Base-by-base conservation (phyloP, 2,113 vertebrate genomes). In the Periophthalmus modestus region DNA sequence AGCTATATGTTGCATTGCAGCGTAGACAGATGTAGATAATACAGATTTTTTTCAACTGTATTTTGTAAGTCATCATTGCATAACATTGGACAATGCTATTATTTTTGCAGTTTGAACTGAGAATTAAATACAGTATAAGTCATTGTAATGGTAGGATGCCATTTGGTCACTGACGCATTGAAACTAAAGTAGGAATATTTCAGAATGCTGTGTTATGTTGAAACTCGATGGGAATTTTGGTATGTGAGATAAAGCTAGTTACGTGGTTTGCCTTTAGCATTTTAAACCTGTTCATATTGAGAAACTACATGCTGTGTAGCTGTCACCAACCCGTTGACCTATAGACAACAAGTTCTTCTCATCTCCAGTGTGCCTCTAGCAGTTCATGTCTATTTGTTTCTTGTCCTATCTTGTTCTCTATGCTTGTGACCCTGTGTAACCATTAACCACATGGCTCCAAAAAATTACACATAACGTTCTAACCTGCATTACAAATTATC, bases 281-380 rank as follows among this genome's bases (percentile, higher is more conserved):
- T 52, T 54, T 21, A 14, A 58, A 69, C 33, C 18, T 61, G 3
- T 7, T 18, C 33, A 21, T 28, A 19, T 39, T 23, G 16, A 52
- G 54, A 75, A 63, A 55, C 2, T 4, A 18, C 69, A 47, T 43
- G 0, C 36, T 63, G n/a, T 61, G 39, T 58, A 73, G 68, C 48
- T 71, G 67, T 24, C 34, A 39, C 14, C 70, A 83, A 84, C 80
- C 75, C 59, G 0, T 36, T 73, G 57, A 80, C 81, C 78, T 48
- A 71, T 43, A 71, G 71, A 52, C 19, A 70, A 68, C 62, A 55
- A 34, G 72, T 85, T 68, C 61, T 84, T 69, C 1, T 63, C 57
- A 4, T 69, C 43, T 68, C 39, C 74, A 69, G 69, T 57, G 14
- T n/a, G 65, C 79, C 72, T 66, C 54, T 54, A 50, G 83, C 74